Percentiles rank a stretch among this genome's conserved stretches.
Evolutionary conservation across 2,888 invertebrate genomes (phyloP).

Genomic region (Cosmia trapezina): DNA sequence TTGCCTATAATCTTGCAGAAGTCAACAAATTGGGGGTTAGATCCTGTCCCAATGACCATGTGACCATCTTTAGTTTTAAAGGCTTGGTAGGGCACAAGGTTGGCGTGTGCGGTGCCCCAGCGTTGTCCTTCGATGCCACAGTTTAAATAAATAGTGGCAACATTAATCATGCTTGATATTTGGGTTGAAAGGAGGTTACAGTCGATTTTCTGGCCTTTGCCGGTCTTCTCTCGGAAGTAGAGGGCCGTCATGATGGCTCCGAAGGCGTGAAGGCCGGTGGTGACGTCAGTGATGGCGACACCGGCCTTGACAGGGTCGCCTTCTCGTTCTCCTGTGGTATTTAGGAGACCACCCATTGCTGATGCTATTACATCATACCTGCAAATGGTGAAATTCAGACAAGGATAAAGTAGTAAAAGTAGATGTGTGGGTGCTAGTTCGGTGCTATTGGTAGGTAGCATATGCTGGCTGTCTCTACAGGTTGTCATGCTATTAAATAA

Average conservation of each 20-base stretch:
- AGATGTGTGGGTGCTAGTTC: background rate
- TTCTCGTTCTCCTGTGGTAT: slow-evolving; percentile 96
- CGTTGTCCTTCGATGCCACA: slow-evolving; percentile 94
- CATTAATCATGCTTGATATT: slow-evolving; percentile 96
- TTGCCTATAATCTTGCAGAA: slow-evolving; percentile 92
- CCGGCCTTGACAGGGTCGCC: slow-evolving; percentile 97
- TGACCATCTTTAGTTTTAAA: slow-evolving; percentile 96
- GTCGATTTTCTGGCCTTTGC: slow-evolving; percentile 97
- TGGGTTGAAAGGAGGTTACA: slow-evolving; percentile 98
- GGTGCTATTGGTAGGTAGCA: background rate
- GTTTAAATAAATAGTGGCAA: slow-evolving; percentile 97
- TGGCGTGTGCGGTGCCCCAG: slow-evolving; percentile 98
- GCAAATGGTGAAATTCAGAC: slow-evolving; percentile 58
- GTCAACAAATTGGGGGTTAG: slow-evolving; percentile 94
- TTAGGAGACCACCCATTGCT: slow-evolving; percentile 96
- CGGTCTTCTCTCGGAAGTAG: slow-evolving; percentile 93
- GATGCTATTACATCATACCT: slow-evolving; percentile 98
- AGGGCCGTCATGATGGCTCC: slow-evolving; percentile 98
- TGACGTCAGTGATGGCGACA: slow-evolving; percentile 97
- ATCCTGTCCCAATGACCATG: slow-evolving; percentile 96
- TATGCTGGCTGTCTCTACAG: background rate
- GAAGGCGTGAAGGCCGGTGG: slow-evolving; percentile 98
- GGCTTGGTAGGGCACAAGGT: slow-evolving; percentile 98
- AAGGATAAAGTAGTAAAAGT: background rate
- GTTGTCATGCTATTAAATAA: background rate